phyloP scores from a whole-genome alignment of 2,888 invertebrate genomes.

The Hypomecis punctinalis region DNA sequence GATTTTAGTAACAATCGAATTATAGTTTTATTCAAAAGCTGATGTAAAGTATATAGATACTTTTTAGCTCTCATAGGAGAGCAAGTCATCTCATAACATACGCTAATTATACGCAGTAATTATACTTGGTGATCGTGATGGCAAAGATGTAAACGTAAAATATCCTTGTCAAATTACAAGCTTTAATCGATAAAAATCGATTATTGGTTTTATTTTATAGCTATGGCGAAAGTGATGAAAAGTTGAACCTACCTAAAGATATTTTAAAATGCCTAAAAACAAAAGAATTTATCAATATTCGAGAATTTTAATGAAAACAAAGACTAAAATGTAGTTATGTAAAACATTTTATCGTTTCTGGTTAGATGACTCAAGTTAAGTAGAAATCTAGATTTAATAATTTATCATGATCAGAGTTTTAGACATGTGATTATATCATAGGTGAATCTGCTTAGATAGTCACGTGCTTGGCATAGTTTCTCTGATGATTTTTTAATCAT shows the following conservation, averaged over 20 bases:
- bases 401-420: conserved; percentile 2
- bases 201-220: neutral
- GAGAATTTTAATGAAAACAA: conserved; percentile 5
- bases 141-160: too few relatives aligned
- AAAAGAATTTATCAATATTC: conserved; percentile 5
- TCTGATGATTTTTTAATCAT: neutral
- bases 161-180: too few relatives aligned
- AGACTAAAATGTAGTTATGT: conserved; percentile 1
- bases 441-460: neutral
- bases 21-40: too few relatives aligned
- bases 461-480: neutral
- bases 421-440: conserved; percentile 7
- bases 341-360: conserved; percentile 1
- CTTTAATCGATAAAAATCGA: too few relatives aligned
- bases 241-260: neutral
- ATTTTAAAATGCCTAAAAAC: neutral
- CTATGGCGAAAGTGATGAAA: neutral
- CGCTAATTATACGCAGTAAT: too few relatives aligned
- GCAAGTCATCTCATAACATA: too few relatives aligned
- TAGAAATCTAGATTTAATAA: conserved; percentile 6
- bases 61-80: too few relatives aligned
- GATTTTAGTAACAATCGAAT: too few relatives aligned
- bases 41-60: too few relatives aligned
- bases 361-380: neutral
- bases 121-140: too few relatives aligned